phyloP scores from a whole-genome alignment of 2,113 vertebrate genomes.

The Octodon degus region DNA sequence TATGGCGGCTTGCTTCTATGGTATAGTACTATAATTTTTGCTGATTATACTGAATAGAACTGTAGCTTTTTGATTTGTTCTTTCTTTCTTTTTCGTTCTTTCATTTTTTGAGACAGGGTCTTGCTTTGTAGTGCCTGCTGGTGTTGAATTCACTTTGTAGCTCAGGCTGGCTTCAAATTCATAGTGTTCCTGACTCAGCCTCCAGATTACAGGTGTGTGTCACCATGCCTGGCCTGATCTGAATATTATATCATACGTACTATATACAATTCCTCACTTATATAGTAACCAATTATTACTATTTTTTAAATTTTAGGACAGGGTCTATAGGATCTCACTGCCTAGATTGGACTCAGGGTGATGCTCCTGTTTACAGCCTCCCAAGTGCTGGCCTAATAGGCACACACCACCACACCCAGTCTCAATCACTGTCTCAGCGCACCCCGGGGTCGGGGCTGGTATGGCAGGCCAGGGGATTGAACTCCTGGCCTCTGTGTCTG shows the following conservation, averaged over 20 bases:
- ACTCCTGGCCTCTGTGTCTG: too few species aligned
- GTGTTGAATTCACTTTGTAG: too few species aligned
- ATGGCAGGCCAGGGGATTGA: too few species aligned
- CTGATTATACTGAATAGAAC: background rate
- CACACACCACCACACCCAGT: too few species aligned
- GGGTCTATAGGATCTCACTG: too few species aligned
- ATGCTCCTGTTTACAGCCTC: too few species aligned
- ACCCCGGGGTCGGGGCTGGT: too few species aligned
- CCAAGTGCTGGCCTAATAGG: too few species aligned
- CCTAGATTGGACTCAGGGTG: too few species aligned
- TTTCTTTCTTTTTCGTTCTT: background rate
- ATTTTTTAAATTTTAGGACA: too few species aligned
- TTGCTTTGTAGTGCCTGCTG: background rate
- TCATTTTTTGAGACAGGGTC: background rate
- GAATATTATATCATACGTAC: background rate
- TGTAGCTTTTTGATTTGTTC: background rate
- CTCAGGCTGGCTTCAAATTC: background rate
- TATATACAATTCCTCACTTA: background rate
- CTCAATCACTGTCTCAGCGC: too few species aligned
- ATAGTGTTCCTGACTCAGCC: background rate
- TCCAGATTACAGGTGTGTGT: background rate
- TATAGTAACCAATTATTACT: background rate
- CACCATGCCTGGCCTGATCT: background rate
- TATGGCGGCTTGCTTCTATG: background rate
- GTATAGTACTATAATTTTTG: background rate